Base-by-base conservation (phyloP, 2,113 vertebrate genomes). In the Oryzias melastigma region DNA sequence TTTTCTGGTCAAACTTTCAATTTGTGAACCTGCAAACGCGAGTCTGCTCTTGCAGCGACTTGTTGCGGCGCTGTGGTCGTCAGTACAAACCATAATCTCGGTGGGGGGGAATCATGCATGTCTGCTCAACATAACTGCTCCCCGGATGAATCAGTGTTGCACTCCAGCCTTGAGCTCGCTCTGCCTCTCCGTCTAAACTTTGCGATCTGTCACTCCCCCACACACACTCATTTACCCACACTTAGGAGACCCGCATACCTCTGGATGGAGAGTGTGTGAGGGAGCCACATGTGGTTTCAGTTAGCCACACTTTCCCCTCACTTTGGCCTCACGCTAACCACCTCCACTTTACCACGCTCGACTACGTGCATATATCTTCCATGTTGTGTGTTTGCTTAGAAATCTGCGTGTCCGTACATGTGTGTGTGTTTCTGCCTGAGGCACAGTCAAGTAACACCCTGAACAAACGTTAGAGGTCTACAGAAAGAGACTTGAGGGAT, bases 261-360 rank as follows among this genome's bases (percentile, higher is more conserved):
- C 60, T 65, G 62, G 74, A 80, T 48, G 4, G 60, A 78, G 58
- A 1, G 19, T 77, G 65, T 54, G 55, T 41, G 45, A 40, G 22
- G 68, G 71, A 72, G 80, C 82, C 83, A 81, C 88, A 90, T 87
- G 85, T 87, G 88, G 88, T 82, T 90, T 83, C 1, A 80, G 88
- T 88, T 88, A 87, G 78, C 80, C 86, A 58, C 85, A 73, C 77
- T 77, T 74, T 78, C 51, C 70, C 85, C 74, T 72, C 62, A 42
- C 57, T 13, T 48, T 50, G 86, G 78, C 88, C 88, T 67, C 85
- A 78, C 77, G 82, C 75, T 75, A 75, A 85, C 86, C 80, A 57
- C 78, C 66, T 72, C 41, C 76, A 68, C 79, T 75, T 79, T 47
- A 62, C 67, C 62, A 62, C n/a, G 71, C 77, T 78, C 68, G 75